These are phyloP conservation scores for Numenius phaeopus DNA, from an alignment of 2,797 vertebrate genomes.

Conservation along the genomic window DNA sequence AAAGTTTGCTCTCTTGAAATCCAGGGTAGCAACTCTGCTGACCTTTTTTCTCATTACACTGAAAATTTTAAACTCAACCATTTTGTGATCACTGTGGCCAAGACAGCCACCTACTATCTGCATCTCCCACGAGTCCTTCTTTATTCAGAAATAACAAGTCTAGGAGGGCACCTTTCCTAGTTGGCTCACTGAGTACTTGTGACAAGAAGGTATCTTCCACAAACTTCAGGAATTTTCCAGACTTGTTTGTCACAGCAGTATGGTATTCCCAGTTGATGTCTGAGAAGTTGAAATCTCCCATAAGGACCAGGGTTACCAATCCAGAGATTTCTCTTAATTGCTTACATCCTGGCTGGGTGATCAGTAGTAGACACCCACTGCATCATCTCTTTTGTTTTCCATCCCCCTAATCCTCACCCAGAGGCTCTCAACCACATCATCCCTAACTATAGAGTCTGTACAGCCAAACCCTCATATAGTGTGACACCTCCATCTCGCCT, in stretches of 20 bases:
- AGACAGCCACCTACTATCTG: neutral
- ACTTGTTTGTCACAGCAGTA: neutral
- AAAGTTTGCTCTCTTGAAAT: neutral
- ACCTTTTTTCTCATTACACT: neutral
- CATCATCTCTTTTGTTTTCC: neutral
- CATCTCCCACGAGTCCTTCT: neutral
- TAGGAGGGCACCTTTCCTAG: neutral
- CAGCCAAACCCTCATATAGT: neutral
- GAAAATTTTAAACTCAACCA: neutral
- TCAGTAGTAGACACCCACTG: neutral
- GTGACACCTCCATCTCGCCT: neutral
- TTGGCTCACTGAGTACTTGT: neutral
- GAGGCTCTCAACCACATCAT: neutral
- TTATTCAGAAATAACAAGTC: neutral
- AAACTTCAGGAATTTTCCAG: neutral
- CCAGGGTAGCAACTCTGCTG: neutral
- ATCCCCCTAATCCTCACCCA: neutral
- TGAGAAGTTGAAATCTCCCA: neutral
- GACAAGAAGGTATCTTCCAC: neutral
- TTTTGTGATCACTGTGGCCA: neutral
- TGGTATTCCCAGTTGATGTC: neutral
- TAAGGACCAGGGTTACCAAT: neutral
- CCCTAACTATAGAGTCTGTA: no score
- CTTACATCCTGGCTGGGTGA: neutral
- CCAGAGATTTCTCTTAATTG: neutral